A percentile compares a stretch with the other conserved stretches of the same genome.
These are phyloP conservation scores for Dendropsophus ebraccatus DNA, from an alignment of 2,113 vertebrate genomes.

Conservation along the genomic window DNA sequence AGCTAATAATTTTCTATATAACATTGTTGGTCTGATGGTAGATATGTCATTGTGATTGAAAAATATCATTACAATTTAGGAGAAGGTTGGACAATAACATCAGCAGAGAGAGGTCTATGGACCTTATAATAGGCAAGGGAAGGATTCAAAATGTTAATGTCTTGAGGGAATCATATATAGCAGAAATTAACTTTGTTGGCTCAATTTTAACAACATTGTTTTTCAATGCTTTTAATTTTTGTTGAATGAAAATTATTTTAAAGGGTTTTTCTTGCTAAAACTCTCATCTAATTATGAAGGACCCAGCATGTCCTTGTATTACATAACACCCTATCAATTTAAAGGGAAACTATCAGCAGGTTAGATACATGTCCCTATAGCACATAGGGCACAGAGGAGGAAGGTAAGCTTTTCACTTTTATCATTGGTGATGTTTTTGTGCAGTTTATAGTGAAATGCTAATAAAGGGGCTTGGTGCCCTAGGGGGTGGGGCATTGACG, in stretches of 20 bases:
- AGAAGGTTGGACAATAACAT: background rate
- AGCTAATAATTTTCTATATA: background rate
- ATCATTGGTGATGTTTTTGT: no score
- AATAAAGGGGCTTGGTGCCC: no score
- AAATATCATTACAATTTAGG: background rate
- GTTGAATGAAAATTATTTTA: background rate
- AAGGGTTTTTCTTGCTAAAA: background rate
- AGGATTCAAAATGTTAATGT: background rate
- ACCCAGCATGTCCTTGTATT: no score
- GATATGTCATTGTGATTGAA: background rate
- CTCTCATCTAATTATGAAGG: no score
- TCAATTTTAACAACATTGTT: background rate
- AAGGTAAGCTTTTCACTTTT: no score
- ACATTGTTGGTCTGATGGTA: background rate
- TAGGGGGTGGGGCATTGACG: no score
- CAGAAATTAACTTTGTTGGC: background rate
- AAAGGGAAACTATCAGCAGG: no score
- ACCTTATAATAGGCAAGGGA: background rate
- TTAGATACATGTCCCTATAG: no score
- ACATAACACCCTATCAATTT: no score
- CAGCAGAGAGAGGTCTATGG: no score
- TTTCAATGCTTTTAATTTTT: background rate
- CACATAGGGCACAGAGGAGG: no score
- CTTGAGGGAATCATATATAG: background rate
- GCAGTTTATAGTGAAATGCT: no score